A percentile compares a stretch with the other conserved stretches of the same genome.
Conservation (phyloP, 2,797 vertebrate species). For the Gadopsis bispinosus region DNA sequence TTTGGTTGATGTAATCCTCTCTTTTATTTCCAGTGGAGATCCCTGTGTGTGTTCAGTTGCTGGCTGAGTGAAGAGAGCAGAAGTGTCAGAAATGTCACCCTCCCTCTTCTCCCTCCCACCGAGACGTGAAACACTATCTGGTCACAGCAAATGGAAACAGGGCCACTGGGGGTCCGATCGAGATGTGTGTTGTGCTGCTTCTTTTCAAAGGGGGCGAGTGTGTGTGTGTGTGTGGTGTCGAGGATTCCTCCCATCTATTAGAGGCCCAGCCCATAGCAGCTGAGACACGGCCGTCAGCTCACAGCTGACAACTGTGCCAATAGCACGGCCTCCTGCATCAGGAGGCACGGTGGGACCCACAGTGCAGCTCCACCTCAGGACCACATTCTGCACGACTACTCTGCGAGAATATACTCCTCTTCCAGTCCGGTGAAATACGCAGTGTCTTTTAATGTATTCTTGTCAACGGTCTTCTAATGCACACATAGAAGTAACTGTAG, state of each 20-base stretch:
- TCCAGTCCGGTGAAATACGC: not conserved
- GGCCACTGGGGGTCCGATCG: constrained; percentile 57
- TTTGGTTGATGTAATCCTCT: constrained; percentile 48
- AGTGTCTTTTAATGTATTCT: not conserved
- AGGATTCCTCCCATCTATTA: constrained; percentile 72
- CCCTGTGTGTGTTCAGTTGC: constrained; percentile 47
- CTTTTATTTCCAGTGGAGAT: constrained; percentile 45
- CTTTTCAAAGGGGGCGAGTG: constrained; percentile 36
- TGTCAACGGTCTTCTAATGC: not conserved
- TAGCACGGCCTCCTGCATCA: constrained; percentile 55
- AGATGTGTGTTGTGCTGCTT: constrained; percentile 46
- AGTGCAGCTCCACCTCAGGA: constrained; percentile 54
- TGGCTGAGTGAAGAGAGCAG: constrained; percentile 64
- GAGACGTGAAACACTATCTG: constrained; percentile 78
- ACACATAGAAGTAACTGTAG: not conserved
- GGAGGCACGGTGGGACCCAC: constrained; percentile 40
- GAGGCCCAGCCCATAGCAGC: constrained; percentile 88
- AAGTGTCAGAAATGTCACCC: constrained; percentile 60
- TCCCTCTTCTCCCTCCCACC: constrained; percentile 34
- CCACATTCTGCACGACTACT: constrained; percentile 28
- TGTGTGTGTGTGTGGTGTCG: constrained; percentile 63
- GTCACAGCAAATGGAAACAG: constrained; percentile 71
- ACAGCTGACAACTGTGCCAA: constrained; percentile 88
- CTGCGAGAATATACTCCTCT: constrained; percentile 16
- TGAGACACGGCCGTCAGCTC: constrained; percentile 84